A percentile compares a stretch with the other conserved stretches of the same genome.
These are phyloP conservation scores for Grammomys surdaster DNA, from an alignment of 2,113 vertebrate species.

Conservation along the genomic window DNA sequence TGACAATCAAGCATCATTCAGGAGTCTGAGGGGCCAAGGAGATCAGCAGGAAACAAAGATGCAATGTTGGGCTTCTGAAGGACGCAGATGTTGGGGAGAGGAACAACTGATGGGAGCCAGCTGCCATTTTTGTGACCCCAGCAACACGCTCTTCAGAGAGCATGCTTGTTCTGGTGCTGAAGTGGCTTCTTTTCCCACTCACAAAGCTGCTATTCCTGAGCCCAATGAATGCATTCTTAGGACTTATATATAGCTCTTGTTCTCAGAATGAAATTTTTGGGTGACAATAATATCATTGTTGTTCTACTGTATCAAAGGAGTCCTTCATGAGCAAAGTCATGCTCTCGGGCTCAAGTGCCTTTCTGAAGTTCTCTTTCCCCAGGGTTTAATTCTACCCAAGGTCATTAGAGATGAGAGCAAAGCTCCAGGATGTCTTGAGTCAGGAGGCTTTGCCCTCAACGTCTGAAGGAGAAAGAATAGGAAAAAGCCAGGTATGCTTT, in stretches of 20 bases:
- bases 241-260: constrained; percentile 85
- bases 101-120: constrained; percentile 80
- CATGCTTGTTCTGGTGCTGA: constrained; percentile 85
- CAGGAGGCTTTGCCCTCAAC: background rate
- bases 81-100: constrained; percentile 66
- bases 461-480: constrained; percentile 47
- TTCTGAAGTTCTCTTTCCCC: constrained; percentile 71
- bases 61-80: constrained; percentile 80
- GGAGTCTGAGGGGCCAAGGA: constrained; percentile 78
- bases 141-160: constrained; percentile 83
- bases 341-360: constrained; percentile 70
- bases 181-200: constrained; percentile 80
- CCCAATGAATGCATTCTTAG: constrained; percentile 86
- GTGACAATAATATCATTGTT: constrained; percentile 87
- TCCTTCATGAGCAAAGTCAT: constrained; percentile 82
- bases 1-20: constrained; percentile 78
- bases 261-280: constrained; percentile 85
- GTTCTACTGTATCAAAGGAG: constrained; percentile 85
- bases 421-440: constrained; percentile 32
- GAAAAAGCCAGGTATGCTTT: background rate
- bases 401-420: constrained; percentile 33
- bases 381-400: constrained; percentile 20
- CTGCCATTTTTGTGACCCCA: constrained; percentile 86
- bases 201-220: constrained; percentile 84
- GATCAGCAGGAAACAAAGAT: constrained; percentile 83